Base-by-base conservation (phyloP, 2,113 vertebrate genomes). In the Sinocyclocheilus anophthalmus region DNA sequence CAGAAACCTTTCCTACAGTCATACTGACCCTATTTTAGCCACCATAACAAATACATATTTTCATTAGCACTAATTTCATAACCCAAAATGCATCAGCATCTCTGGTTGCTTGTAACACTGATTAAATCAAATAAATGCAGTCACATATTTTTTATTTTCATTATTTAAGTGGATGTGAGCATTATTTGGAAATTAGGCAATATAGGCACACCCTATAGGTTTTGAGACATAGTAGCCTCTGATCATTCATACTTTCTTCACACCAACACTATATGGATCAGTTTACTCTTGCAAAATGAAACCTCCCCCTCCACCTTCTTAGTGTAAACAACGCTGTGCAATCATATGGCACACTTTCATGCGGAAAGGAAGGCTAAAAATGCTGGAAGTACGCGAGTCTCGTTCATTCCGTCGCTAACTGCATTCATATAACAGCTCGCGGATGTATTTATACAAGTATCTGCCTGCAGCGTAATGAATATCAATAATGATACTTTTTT, bases 251-350 rank as follows among this genome's bases (percentile, higher is more conserved):
- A 55, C 24, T 59, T 79, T n/a, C 5, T 55, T 81, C 42, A 33
- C 30, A 20, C 39, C 42, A 81, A 42, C 24, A 81, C 61, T 70
- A 8, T 33, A 45, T 45, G 42, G 45, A 22, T 69, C 26, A 55
- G 65, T 72, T 72, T 55, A 24, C 22, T 24, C n/a, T 39, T 13
- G 39, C 39, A 53, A 87, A 82, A 83, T 72, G 73, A 89, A 88
- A 83, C 22, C 73, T 13, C 72, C 18, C 13, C 30, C 45, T 80
- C 78, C 39, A 53, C 70, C 79, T 55, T 76, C 73, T 8, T 80
- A 83, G 1, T 55, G 79, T 85, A 87, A 89, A 85, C 86, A 89
- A 48, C 83, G n/a, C 73, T 33, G 5, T 80, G 48, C 63, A 75
- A 79, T 84, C 76, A 80, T 30, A 84, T 18, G 82, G n/a, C n/a